A percentile compares a stretch with the other conserved stretches of the same genome.
Conservation (phyloP, 2,113 vertebrate species). For the Corvus cornix region DNA sequence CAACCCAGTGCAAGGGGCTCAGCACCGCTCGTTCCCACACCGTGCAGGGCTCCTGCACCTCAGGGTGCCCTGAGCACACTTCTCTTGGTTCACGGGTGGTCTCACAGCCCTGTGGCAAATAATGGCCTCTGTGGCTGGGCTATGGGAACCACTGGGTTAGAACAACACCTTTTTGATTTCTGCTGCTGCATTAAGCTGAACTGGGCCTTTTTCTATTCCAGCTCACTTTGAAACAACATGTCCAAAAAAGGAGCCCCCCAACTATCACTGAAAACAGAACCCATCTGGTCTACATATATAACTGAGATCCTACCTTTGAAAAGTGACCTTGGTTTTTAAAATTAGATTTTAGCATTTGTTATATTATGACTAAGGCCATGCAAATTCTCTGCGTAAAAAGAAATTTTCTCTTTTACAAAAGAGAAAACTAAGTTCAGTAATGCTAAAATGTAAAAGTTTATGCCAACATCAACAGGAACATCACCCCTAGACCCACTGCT, state of each 20-base stretch:
- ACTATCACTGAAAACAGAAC: not conserved
- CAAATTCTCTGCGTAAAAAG: not conserved
- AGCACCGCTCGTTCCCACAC: accelerated
- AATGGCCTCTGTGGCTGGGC: not conserved
- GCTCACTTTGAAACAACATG: not conserved
- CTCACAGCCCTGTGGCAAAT: not conserved
- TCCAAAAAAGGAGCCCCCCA: not conserved
- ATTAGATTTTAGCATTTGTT: not conserved
- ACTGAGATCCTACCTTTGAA: not conserved
- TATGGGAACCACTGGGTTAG: not conserved
- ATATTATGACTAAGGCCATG: not conserved
- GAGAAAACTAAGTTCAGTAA: not conserved
- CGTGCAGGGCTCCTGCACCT: accelerated
- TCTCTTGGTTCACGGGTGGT: accelerated
- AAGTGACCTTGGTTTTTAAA: not conserved
- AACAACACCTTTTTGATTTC: not conserved
- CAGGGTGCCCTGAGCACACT: accelerated
- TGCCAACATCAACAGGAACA: not conserved
- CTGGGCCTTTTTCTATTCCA: not conserved
- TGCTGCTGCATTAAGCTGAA: not conserved
- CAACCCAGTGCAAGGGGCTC: accelerated
- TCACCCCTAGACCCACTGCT: not conserved
- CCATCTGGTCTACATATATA: not conserved
- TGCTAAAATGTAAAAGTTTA: not conserved
- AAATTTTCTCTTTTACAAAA: not conserved